These are phyloP conservation scores for Drosophila varians DNA, from an alignment of 1,140 invertebrate species.

Conservation along the genomic window DNA sequence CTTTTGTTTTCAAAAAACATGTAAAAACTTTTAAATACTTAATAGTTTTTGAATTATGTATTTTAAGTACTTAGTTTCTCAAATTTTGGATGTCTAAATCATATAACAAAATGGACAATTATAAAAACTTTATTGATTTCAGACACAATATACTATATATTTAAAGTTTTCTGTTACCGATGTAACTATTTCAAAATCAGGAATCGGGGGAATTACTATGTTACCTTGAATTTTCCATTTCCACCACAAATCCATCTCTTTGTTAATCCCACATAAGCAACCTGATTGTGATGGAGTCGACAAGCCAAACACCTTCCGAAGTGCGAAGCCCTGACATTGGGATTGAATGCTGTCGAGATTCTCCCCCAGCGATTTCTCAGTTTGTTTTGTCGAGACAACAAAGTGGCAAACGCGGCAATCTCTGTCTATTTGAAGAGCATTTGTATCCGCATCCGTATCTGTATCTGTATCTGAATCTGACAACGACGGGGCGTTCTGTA, in stretches of 20 bases:
- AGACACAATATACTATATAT: too few species aligned
- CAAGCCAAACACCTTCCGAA: conserved; percentile 27
- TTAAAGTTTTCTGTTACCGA: too few species aligned
- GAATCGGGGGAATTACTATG: too few species aligned
- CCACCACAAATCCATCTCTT: conserved; percentile 22
- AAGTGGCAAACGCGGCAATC: conserved; percentile 27
- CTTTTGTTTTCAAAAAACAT: too few species aligned
- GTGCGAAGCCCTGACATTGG: conserved; percentile 44
- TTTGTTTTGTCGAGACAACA: conserved; percentile 27
- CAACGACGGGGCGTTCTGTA: not conserved
- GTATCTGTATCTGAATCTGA: conserved; percentile 23
- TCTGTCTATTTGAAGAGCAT: conserved; percentile 29
- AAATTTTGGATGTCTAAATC: too few species aligned
- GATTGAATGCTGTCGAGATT: conserved; percentile 24
- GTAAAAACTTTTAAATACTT: too few species aligned
- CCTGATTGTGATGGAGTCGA: conserved; percentile 21
- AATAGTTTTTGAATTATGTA: too few species aligned
- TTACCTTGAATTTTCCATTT: conserved; percentile 12
- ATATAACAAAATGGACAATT: too few species aligned
- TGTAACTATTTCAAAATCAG: too few species aligned
- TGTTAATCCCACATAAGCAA: conserved; percentile 31
- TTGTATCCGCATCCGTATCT: too few species aligned
- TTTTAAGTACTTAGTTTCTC: too few species aligned
- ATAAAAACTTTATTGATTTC: too few species aligned
- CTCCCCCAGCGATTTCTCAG: conserved; percentile 4